Evolutionary conservation across 2,888 invertebrate genomes (phyloP).

Genomic region (Drosophila mulleri): DNA sequence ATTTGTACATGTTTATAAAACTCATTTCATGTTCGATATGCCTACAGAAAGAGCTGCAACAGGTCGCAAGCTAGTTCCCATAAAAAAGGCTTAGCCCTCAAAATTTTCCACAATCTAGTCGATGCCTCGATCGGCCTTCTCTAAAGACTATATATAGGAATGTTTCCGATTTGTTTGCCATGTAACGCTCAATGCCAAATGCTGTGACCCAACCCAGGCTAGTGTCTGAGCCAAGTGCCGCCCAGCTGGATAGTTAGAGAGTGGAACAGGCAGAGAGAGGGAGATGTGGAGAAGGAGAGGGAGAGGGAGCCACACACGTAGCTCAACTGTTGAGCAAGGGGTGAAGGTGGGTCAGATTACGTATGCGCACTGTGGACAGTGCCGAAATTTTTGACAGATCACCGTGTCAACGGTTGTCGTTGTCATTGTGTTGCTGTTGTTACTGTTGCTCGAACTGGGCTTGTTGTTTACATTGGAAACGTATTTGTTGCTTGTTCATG

Average conservation of each 20-base stretch:
- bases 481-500: slow-evolving; percentile 51
- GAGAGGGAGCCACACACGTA: slow-evolving; percentile 37
- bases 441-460: slow-evolving; percentile 10
- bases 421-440: slow-evolving; percentile 21
- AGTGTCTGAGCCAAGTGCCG: slow-evolving; percentile 13
- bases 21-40: not conserved
- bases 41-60: not conserved
- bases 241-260: slow-evolving; percentile 33
- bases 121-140: slow-evolving; percentile 19
- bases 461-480: slow-evolving; percentile 57
- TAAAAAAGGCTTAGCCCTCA: not conserved
- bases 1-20: not conserved
- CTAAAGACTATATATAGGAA: slow-evolving; percentile 22
- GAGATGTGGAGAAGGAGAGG: not conserved
- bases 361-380: slow-evolving; percentile 45
- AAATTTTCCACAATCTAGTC: slow-evolving; percentile 4
- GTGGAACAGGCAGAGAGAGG: not conserved
- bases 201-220: slow-evolving; percentile 28
- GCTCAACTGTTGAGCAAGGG: slow-evolving; percentile 23
- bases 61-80: not conserved
- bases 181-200: slow-evolving; percentile 44
- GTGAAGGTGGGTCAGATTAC: slow-evolving; percentile 11
- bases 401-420: slow-evolving; percentile 65
- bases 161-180: slow-evolving; percentile 37
- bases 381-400: slow-evolving; percentile 74